Conservation (phyloP, 1,140 invertebrate species). For the Tetragonula clypearis region DNA sequence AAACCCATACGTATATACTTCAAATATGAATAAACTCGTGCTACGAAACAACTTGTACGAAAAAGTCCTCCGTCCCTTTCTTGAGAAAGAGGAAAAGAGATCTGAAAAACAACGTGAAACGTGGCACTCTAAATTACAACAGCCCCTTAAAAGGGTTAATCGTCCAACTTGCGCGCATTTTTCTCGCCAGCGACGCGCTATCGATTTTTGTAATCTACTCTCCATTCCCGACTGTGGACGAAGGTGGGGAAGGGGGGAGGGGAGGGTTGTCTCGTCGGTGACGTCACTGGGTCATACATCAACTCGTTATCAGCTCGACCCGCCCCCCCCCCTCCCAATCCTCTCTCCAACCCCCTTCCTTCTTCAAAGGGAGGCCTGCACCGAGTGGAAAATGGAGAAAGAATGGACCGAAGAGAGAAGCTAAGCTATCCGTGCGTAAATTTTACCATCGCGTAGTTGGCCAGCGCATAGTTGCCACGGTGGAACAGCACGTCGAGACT, state of each 20-base stretch:
- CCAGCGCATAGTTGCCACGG: no score
- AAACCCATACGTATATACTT: no score
- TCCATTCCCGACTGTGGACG: constrained; percentile 29
- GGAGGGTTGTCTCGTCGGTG: constrained; percentile 64
- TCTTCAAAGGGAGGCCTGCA: constrained; percentile 39
- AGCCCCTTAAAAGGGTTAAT: background rate
- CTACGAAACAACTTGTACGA: no score
- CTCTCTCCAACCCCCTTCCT: constrained; percentile 42
- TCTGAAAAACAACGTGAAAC: no score
- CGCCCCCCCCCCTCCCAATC: background rate
- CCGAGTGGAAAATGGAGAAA: constrained; percentile 48
- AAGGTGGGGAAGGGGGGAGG: background rate
- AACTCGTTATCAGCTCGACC: constrained; percentile 72
- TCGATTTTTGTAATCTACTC: constrained; percentile 75
- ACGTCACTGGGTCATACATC: constrained; percentile 76
- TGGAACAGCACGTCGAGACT: no score
- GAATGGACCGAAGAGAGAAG: constrained; percentile 42
- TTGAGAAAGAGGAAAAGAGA: background rate
- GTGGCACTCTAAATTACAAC: no score
- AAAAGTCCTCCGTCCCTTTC: no score
- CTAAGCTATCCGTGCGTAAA: background rate
- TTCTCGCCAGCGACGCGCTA: constrained; percentile 67
- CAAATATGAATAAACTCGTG: no score
- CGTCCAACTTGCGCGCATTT: constrained; percentile 35
- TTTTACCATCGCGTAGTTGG: no score